Base-by-base conservation (phyloP, 1,140 invertebrate genomes). In the Cryptotermes secundus region DNA sequence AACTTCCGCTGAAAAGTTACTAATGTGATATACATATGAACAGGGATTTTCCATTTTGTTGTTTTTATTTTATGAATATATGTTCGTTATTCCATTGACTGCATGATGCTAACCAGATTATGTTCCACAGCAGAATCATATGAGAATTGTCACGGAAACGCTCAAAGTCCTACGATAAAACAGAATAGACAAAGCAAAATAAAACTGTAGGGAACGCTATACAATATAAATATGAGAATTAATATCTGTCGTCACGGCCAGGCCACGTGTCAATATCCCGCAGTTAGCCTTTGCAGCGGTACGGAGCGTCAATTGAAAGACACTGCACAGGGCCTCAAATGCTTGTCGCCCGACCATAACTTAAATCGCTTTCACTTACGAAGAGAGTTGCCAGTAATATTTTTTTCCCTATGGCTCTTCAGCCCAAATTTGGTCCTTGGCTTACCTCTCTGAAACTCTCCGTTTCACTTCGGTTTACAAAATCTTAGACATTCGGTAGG, bases 1-100 rank as follows among this genome's bases (percentile, higher is more conserved):
- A 65, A n/a, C 26, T 7, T 6, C 26, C 26, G 14, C 59, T 72
- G 26, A 6, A 7, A 72, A 31, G 59, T 31, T n/a, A 31, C 26
- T 31, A 72, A 31, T 31, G 1, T 31, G n/a, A 31, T 72, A 72
- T 72, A 10, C n/a, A 31, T 72, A 22, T 16, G 19, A 49, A 72
- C 26, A 72, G 26, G 59, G 59, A 72, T 72, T 72, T 72, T 72
- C n/a, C n/a, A 31, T 72, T 72, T 4, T 72, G 59, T 4, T 72
- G 59, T 72, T 72, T 72, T 72, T 4, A 38, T 49, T 26, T 14
- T 72, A 59, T 59, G 53, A n/a, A 72, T 72, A 14, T 31, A 72
- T 72, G n/a, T 31, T 72, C 59, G 59, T 72, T 72, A 72, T 72
- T 72, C 59, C n/a, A 31, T 72, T 31, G 59, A 72, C 59, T n/a